These are phyloP conservation scores for Reticulitermes lucifugus DNA, from an alignment of 2,888 invertebrate species.

Conservation along the genomic window DNA sequence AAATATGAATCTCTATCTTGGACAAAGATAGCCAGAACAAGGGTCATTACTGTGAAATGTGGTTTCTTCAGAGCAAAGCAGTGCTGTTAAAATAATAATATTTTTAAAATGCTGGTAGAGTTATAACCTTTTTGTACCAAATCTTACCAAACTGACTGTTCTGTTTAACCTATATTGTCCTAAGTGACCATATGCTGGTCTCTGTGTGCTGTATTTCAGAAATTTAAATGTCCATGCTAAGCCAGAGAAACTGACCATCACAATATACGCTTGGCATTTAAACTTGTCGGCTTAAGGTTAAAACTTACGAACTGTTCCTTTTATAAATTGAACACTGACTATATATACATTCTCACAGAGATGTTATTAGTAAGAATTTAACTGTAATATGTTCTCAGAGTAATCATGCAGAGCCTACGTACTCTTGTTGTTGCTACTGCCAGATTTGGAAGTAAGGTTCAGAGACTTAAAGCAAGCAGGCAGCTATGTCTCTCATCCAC, in stretches of 20 bases:
- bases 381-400: not conserved
- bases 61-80: not conserved
- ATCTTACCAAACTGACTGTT: not conserved
- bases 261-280: too few species aligned
- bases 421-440: not conserved
- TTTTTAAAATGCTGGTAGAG: not conserved
- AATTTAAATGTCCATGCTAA: too few species aligned
- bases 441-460: conserved; percentile 1
- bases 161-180: too few species aligned
- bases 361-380: not conserved
- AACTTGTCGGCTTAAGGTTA: too few species aligned
- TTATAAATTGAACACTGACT: not conserved
- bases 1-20: too few species aligned
- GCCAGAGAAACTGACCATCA: too few species aligned
- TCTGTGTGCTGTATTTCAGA: too few species aligned
- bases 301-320: not conserved
- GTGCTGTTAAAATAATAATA: not conserved
- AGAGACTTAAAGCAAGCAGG: not conserved
- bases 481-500: not conserved
- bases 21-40: too few species aligned
- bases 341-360: not conserved
- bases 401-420: not conserved
- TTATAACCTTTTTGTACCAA: not conserved
- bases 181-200: too few species aligned
- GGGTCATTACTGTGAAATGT: too few species aligned